phyloP scores from a whole-genome alignment of 2,888 invertebrate genomes.

The Chrysolina oricalcia region DNA sequence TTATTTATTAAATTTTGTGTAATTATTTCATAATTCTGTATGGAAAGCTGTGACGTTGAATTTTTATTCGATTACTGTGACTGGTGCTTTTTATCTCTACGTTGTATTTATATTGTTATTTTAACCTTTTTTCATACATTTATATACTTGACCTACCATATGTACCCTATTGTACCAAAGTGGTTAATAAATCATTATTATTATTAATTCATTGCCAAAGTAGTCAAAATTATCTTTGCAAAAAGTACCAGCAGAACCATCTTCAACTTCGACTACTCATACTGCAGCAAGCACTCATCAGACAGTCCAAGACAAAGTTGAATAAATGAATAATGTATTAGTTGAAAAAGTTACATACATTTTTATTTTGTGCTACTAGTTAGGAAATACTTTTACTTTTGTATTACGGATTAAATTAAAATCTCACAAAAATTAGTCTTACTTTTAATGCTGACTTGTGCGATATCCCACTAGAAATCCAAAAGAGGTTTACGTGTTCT shows the following conservation, averaged over 20 bases:
- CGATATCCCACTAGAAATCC: conserved; percentile 6
- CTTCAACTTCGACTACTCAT: conserved; percentile 13
- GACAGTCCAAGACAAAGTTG: not conserved
- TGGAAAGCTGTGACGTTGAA: too few species aligned
- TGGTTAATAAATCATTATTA: too few species aligned
- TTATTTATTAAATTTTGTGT: too few species aligned
- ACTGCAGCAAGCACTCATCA: conserved; percentile 5
- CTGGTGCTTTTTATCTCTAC: too few species aligned
- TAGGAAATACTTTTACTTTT: not conserved
- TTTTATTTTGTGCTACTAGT: conserved; percentile 1
- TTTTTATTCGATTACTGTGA: too few species aligned
- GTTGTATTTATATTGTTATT: too few species aligned
- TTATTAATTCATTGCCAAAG: too few species aligned
- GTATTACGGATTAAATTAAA: not conserved
- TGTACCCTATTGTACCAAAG: too few species aligned
- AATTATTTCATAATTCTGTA: too few species aligned
- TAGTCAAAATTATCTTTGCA: too few species aligned
- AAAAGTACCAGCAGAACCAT: not conserved
- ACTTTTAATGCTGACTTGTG: conserved; percentile 17
- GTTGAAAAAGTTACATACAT: not conserved
- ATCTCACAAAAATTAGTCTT: not conserved
- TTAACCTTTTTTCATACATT: too few species aligned
- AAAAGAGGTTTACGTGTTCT: conserved; percentile 3
- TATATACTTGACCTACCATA: too few species aligned
- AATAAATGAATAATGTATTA: not conserved